Conservation (phyloP, 2,797 vertebrate species). For the Choloepus didactylus region DNA sequence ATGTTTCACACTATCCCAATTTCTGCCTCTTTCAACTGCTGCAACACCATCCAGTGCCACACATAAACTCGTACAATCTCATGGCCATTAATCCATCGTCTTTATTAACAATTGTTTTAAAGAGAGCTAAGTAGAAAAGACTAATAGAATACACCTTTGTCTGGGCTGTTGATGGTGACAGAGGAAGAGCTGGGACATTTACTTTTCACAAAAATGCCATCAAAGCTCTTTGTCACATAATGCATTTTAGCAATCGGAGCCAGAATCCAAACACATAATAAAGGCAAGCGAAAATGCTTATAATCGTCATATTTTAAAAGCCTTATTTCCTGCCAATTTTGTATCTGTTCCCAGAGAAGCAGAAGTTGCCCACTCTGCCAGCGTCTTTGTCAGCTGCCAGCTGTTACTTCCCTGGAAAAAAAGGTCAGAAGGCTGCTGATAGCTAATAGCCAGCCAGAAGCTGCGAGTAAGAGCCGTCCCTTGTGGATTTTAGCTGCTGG, state of each 20-base stretch:
- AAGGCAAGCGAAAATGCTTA: conserved; percentile 73
- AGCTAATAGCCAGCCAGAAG: conserved; percentile 84
- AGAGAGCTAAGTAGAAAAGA: not conserved
- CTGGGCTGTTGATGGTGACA: not conserved
- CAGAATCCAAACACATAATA: conserved; percentile 73
- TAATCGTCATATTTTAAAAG: conserved; percentile 76
- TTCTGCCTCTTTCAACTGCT: not conserved
- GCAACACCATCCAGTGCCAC: not conserved
- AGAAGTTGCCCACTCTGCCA: conserved; percentile 71
- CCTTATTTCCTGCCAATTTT: conserved; percentile 81
- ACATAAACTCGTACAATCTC: not conserved
- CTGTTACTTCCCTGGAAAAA: conserved; percentile 79
- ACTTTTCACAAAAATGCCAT: conserved; percentile 16
- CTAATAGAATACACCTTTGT: not conserved
- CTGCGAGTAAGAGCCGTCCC: conserved; percentile 68
- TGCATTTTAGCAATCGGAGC: conserved; percentile 74
- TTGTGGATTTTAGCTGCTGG: conserved; percentile 76
- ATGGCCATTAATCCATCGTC: not conserved
- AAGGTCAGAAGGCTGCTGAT: conserved; percentile 81
- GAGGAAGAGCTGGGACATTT: conserved; percentile 1
- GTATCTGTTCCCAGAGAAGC: conserved; percentile 72
- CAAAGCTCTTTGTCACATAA: conserved; percentile 71
- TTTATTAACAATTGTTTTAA: conserved; percentile 51
- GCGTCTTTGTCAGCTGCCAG: conserved; percentile 82
- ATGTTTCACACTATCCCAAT: not conserved